Evolutionary conservation across 2,797 vertebrate genomes (phyloP), one percentile per base, ranked within the genome.

Genomic region (Valencia hispanica): DNA sequence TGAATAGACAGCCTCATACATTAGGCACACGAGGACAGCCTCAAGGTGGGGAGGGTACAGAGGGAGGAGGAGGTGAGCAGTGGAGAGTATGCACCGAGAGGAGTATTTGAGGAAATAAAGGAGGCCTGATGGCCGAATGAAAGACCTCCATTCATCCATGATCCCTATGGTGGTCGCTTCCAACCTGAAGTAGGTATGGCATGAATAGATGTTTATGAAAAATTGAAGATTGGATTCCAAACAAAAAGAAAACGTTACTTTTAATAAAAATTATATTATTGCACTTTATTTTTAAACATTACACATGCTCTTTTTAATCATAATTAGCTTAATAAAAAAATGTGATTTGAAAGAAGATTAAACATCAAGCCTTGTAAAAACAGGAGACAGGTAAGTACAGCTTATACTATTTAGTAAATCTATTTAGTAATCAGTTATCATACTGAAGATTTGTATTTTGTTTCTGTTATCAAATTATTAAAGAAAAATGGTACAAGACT

Each of bases 101-200:
- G 86, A 83, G 85, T 79, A 72, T 85, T 84, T 51, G 86, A 85
- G 91, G 88, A 90, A 91, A 84, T 81, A 89, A 90, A 91, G 85
- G 88, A 89, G 90, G 92, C 82, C 86, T 87, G 78, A 86, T 47
- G 39, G 81, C 59, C 80, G 82, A 84, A 91, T 94, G 94, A 96
- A 95, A 94, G 92, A 77, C 90, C 85, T 78, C 86, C 90, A 94
- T 96, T 95, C 94, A 96, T 95, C 59, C 75, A 82, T 87, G 85
- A 87, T 90, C 88, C 84, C 83, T 86, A 68, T 78, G 79, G 87
- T 83, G 89, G 89, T 90, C 79, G 8, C 89, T 81, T 86, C 87
- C 78, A 88, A 91, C 91, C 79, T 86, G 76, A 30, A 72, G 79
- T 85, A 92, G 86, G 91, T 91, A 90, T 66, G 74, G 83, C 57